Evolutionary conservation across 2,888 invertebrate genomes (phyloP), one percentile per base, ranked within the genome.

Genomic region (Caenorhabditis japonica): DNA sequence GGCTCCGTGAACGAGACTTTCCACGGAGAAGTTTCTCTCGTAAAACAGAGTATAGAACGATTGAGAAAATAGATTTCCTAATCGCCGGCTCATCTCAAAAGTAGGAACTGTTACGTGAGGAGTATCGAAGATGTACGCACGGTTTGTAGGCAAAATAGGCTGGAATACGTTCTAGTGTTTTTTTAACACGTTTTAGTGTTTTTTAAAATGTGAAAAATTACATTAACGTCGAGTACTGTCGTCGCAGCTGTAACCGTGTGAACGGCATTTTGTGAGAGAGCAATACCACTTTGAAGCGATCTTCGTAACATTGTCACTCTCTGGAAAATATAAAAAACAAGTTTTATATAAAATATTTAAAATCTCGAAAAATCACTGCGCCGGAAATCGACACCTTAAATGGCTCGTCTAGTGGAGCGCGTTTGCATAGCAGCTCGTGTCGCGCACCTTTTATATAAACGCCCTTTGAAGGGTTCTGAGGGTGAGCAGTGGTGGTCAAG

Each of bases 1-100:
- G 0, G 81, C 79, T 27, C 81, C 81, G 13, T 59, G 52, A 1
- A 81, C 61, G 4, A 81, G 46, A 25, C 79, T 71, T 49, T 81
- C 68, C 1, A 64, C 70, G 1, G 66, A 58, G 52, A 76, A 81
- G n/a, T 55, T 55, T 23, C 62, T 76, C 33, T 81, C 81, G 21
- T 66, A 72, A n/a, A 51, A 66, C 0, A 76, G 15, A 13, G 66
- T 56, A 47, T 81, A 81, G 13, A 75, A 23, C 0, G 70, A 61
- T 25, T 80, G 75, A 8, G 70, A 51, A 12, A 77, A 43, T 4
- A 58, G 13, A 27, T 70, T 73, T 41, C 74, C 75, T 0, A 79
- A 12, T 25, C 55, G 51, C 4, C 77, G 58, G 3, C 61, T 30
- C 15, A 79, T n/a, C 17, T 80, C 80, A 21, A 76, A 77, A n/a